Percentiles rank a stretch among this genome's conserved stretches.
Evolutionary conservation across 2,888 invertebrate species (phyloP).

Genomic region (Polydrusus tereticollis): DNA sequence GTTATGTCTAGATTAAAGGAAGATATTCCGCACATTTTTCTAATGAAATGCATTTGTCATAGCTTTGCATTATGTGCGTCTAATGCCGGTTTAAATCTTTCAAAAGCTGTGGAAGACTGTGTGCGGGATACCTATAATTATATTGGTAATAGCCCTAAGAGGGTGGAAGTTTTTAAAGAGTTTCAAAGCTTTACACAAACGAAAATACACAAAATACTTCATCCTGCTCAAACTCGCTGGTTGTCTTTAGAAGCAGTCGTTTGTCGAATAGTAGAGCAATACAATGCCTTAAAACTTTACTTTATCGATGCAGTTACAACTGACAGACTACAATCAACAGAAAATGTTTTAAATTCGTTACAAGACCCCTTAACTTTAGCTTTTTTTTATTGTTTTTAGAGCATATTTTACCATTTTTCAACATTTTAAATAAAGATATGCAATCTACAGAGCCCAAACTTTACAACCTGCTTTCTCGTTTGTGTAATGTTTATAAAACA

Average conservation of each 20-base stretch:
- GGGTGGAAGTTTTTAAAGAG: not conserved
- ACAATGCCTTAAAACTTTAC: not conserved
- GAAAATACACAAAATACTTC: not conserved
- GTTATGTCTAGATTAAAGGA: not conserved
- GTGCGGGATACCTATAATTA: not conserved
- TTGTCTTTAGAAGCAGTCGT: not conserved
- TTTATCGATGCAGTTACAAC: not conserved
- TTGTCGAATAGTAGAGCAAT: not conserved
- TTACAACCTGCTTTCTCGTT: not conserved
- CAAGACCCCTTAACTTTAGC: not conserved
- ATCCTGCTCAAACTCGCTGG: not conserved
- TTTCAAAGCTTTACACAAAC: constrained; percentile 8
- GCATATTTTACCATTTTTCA: constrained; percentile 6
- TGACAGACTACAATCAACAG: not conserved
- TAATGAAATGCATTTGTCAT: not conserved
- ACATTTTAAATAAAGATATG: constrained; percentile 16
- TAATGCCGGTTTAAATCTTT: not conserved
- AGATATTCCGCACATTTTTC: not conserved
- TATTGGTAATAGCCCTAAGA: constrained; percentile 3
- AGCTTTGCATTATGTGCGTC: not conserved
- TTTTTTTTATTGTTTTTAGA: constrained; percentile 7
- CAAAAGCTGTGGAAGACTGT: not conserved
- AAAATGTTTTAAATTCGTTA: not conserved
- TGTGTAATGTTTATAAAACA: not conserved
- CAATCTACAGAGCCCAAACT: not conserved